phyloP scores from a whole-genome alignment of 2,113 vertebrate genomes.

The Aldabrachelys gigantea region DNA sequence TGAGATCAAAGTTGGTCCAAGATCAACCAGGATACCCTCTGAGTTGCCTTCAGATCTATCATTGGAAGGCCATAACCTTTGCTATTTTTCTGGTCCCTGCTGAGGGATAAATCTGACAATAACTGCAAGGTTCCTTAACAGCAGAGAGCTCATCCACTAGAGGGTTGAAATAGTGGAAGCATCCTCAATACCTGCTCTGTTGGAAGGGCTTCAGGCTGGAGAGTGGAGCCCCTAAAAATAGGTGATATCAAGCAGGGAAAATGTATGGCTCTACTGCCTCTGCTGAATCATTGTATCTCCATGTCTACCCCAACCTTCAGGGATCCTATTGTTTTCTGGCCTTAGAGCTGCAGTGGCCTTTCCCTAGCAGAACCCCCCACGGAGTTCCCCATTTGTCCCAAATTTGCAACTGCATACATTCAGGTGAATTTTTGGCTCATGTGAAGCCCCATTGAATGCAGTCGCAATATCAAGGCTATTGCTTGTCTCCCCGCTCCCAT shows the following conservation, averaged over 20 bases:
- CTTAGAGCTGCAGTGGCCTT: background rate
- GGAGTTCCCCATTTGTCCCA: background rate
- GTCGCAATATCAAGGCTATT: background rate
- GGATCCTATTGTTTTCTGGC: background rate
- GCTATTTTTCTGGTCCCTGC: background rate
- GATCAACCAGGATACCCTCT: background rate
- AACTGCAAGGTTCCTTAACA: background rate
- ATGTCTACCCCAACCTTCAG: background rate
- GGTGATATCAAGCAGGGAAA: background rate
- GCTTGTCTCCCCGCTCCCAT: background rate
- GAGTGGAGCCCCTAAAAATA: background rate
- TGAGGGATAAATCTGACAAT: background rate
- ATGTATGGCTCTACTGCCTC: background rate
- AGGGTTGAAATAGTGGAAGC: background rate
- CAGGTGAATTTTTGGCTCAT: background rate
- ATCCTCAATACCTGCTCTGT: background rate
- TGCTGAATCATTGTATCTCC: background rate
- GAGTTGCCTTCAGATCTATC: background rate
- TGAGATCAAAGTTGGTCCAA: background rate
- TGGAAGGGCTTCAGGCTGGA: background rate
- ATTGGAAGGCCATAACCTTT: background rate
- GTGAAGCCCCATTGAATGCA: background rate
- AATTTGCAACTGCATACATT: background rate
- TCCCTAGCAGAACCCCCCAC: background rate
- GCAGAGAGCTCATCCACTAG: background rate